Evolutionary conservation across 2,797 vertebrate species (phyloP), one percentile per base, ranked within the genome.

Genomic region (Cetoscarus ocellatus): DNA sequence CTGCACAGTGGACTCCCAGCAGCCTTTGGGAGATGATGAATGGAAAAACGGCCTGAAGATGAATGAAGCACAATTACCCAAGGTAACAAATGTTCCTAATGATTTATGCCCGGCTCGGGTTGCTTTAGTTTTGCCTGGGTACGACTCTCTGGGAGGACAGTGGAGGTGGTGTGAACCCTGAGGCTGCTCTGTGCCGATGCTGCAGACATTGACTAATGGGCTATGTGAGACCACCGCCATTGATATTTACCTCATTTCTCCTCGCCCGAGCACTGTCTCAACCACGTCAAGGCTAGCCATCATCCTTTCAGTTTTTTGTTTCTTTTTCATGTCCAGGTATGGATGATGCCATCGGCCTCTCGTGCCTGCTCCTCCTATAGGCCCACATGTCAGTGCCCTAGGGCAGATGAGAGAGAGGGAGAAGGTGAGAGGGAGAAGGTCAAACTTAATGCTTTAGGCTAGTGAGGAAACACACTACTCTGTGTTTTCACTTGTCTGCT

Each of bases 81-180:
- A 91, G 86, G 86, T 93, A 94, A 93, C 90, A 93, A 93, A 93
- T 90, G 90, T 84, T 92, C 80, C 83, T 86, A 80, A 89, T 95
- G 93, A 95, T 94, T 93, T 92, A 95, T 95, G 90, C 85, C 73
- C 74, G 10, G 83, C 91, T 95, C 90, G 2, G 68, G 90, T 94
- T 94, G 91, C 93, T 90, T 92, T 92, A 91, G 92, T 93, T 93
- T 90, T 43, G 82, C 86, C 90, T 57, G 85, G 83, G 83, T 86
- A 88, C 78, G 74, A 85, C 84, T 86, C 86, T 86, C 79, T 77
- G 82, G 78, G 80, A 92, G 86, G 93, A 93, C 91, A 91, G 91
- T 89, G 83, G 83, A 77, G 69, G 68, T 69, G 75, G 66, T 70
- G 78, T 7, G 4, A 64, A 79, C 83, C 90, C 90, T 10, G 73